These are phyloP conservation scores for Callyntrura guangdongensis DNA, from an alignment of 2,888 invertebrate genomes.

Conservation along the genomic window DNA sequence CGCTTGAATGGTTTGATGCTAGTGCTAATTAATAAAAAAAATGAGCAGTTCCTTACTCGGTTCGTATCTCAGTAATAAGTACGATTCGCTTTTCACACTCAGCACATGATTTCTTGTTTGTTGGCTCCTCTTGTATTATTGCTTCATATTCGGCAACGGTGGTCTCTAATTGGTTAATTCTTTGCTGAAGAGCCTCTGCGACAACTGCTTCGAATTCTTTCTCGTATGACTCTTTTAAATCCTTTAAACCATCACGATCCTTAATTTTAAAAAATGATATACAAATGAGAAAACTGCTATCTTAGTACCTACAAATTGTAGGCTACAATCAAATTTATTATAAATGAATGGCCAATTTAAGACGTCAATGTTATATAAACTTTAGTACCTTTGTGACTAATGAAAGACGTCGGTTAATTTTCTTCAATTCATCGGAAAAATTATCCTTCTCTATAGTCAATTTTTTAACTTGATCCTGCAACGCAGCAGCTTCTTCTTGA, in stretches of 20 bases:
- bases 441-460: constrained; percentile 73
- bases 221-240: constrained; percentile 84
- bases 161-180: constrained; percentile 81
- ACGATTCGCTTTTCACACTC: constrained; percentile 80
- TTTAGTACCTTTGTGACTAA: constrained; percentile 81
- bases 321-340: no score
- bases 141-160: constrained; percentile 81
- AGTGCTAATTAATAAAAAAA: no score
- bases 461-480: constrained; percentile 69
- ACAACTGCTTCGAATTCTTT: constrained; percentile 82
- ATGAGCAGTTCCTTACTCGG: constrained; percentile 74
- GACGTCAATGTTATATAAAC: no score
- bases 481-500: constrained; percentile 57
- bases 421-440: constrained; percentile 76
- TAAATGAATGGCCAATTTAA: no score
- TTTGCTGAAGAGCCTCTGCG: constrained; percentile 80
- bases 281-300: no score
- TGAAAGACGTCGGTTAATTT: constrained; percentile 72
- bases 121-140: constrained; percentile 78
- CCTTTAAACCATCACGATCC: constrained; percentile 84
- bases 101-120: constrained; percentile 78
- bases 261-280: constrained; percentile 52
- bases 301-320: no score
- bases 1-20: no score
- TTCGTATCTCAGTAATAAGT: constrained; percentile 67